A percentile compares a stretch with the other conserved stretches of the same genome.
Evolutionary conservation across 2,113 vertebrate genomes (phyloP).

Genomic region (Triplophysa tibetana): DNA sequence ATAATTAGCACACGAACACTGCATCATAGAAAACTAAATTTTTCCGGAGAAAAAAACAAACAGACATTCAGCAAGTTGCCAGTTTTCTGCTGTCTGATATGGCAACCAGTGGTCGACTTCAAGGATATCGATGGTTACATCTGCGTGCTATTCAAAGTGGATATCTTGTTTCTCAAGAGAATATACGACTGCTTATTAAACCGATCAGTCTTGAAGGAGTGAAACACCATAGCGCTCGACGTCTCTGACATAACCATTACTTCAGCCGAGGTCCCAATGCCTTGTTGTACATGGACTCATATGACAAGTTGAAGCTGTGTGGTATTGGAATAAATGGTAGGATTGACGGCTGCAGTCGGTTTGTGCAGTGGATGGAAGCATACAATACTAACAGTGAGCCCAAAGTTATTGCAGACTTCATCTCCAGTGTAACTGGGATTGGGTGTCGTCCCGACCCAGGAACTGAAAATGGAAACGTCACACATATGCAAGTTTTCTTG

Average conservation of each 20-base stretch:
- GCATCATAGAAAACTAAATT: slow-evolving; percentile 11
- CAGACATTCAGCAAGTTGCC: slow-evolving; percentile 19
- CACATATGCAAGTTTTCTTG: slow-evolving; percentile 31
- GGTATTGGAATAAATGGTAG: slow-evolving; percentile 14
- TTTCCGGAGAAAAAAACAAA: slow-evolving; percentile 34
- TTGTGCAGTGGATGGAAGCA: slow-evolving; percentile 18
- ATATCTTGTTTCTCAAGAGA: slow-evolving; percentile 4
- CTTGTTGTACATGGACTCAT: slow-evolving; percentile 10
- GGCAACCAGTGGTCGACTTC: neutral
- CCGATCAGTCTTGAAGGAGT: slow-evolving; percentile 1
- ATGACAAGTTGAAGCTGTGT: slow-evolving; percentile 29
- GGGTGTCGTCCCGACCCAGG: slow-evolving; percentile 36
- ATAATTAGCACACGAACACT: slow-evolving; percentile 1
- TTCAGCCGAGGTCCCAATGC: slow-evolving; percentile 2
- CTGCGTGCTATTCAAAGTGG: slow-evolving; percentile 11
- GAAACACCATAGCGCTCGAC: neutral
- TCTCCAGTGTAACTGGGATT: slow-evolving; percentile 8
- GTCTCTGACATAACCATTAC: neutral
- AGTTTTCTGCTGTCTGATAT: neutral
- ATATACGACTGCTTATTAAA: slow-evolving; percentile 15
- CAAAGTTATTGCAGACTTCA: slow-evolving; percentile 18
- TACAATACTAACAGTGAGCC: slow-evolving; percentile 35
- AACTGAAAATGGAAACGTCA: slow-evolving; percentile 30
- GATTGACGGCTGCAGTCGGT: neutral
- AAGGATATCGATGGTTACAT: slow-evolving; percentile 10